Evolutionary conservation across 2,888 invertebrate species (phyloP), one percentile per base, ranked within the genome.

Genomic region (Drosophila setosimentum): DNA sequence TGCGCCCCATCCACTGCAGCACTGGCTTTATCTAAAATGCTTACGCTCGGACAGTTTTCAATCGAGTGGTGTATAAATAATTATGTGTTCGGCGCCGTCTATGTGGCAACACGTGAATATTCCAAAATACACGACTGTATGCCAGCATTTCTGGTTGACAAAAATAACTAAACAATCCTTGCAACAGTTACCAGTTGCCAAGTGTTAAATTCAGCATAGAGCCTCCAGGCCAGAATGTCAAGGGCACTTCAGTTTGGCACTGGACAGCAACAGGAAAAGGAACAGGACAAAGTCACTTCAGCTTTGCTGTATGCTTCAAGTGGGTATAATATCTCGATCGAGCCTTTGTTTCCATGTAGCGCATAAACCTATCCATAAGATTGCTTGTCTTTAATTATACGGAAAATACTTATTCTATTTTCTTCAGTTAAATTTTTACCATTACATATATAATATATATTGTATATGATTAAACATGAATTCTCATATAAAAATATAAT

Each of bases 211-310:
- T 37, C 68, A 48, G 48, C 60, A 71, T 71, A 69, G 82, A 84
- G 87, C 87, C 83, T 86, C 49, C 89, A 62, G 87, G 80, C 78
- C 92, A 93, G 89, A 90, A 92, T 91, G 93, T 92, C 91, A 92
- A 93, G 93, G 68, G 79, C 76, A 61, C 92, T 92, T 79, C 69
- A 84, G 59, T 33, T 29, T 40, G 61, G 21, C 60, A 62, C 57
- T 69, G 63, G 54, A 54, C 69, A 33, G 40, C 45, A 61, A 53
- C 54, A 48, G 81, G 63, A 58, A 68, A 37, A 35, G 72, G 51
- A 63, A 68, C 49, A 50, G 68, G 73, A 72, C 61, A 40, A 49
- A 40, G 66, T 37, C 35, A 30, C 83, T 71, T 61, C 33, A 57
- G 32, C 57, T 57, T 37, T 45, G 29, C 40, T 21, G 29, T 53